Evolutionary conservation across 2,888 invertebrate species (phyloP).

Genomic region (Folsomia manolachei): DNA sequence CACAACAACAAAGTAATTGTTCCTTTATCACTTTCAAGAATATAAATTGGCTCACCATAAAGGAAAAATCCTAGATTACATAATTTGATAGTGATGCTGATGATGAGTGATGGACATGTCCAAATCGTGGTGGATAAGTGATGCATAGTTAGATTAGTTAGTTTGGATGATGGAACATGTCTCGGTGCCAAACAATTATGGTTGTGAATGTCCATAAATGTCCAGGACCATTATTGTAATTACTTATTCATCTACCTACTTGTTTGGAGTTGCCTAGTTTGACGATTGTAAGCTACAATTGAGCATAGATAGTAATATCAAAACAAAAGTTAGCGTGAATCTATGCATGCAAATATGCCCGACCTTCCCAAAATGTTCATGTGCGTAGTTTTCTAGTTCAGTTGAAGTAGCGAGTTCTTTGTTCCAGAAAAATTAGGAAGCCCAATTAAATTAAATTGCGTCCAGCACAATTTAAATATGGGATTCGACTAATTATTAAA

Average conservation of each 20-base stretch:
- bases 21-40: neutral
- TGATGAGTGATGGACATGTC: neutral
- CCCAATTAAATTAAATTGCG: neutral
- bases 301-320: too few relatives aligned
- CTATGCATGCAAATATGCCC: too few relatives aligned
- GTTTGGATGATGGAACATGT: neutral
- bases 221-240: slow-evolving; percentile 4
- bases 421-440: neutral
- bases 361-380: neutral
- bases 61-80: neutral
- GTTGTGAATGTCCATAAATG: slow-evolving; percentile 5
- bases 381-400: neutral
- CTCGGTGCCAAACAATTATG: neutral
- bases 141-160: neutral
- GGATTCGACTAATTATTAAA: neutral
- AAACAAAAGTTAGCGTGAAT: too few relatives aligned
- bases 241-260: neutral
- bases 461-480: neutral
- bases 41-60: neutral
- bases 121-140: too few relatives aligned
- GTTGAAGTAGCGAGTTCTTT: neutral
- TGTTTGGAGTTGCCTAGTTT: neutral
- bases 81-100: neutral
- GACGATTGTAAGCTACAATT: neutral
- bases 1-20: neutral